phyloP scores from a whole-genome alignment of 2,113 vertebrate species.

The Pitta sordida region DNA sequence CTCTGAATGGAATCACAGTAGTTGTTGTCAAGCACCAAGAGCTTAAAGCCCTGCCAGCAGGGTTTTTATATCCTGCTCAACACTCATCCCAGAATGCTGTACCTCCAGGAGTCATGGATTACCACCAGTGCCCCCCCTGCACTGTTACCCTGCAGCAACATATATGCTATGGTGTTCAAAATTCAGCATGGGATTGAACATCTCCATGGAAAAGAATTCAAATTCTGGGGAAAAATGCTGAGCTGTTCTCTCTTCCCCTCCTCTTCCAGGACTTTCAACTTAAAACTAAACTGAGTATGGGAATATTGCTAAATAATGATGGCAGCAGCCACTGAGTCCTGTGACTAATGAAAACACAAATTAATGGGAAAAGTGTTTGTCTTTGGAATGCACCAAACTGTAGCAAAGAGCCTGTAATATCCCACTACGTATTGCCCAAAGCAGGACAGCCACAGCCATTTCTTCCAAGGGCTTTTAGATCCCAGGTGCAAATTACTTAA shows the following conservation, averaged over 20 bases:
- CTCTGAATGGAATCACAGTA: not conserved
- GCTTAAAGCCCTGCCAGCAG: not conserved
- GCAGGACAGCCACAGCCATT: not conserved
- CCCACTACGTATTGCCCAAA: not conserved
- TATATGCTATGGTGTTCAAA: not conserved
- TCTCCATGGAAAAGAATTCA: not conserved
- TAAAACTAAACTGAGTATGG: not conserved
- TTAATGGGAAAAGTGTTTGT: not conserved
- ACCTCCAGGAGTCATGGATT: not conserved
- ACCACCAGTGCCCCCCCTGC: not conserved
- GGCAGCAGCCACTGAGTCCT: not conserved
- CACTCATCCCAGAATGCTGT: not conserved
- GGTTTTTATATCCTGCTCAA: rapidly evolving
- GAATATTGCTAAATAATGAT: not conserved
- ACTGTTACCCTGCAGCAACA: not conserved
- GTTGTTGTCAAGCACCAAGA: not conserved
- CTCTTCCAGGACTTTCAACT: not conserved
- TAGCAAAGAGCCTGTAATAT: not conserved
- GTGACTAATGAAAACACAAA: slow-evolving; percentile 9
- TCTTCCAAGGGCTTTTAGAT: not conserved
- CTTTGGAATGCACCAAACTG: not conserved
- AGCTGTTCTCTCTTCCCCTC: not conserved
- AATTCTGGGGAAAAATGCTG: not conserved
- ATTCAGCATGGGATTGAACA: not conserved
- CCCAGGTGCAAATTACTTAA: slow-evolving; percentile 33